Evolutionary conservation across 2,113 vertebrate genomes (phyloP), one percentile per base, ranked within the genome.

Genomic region (Cariama cristata): DNA sequence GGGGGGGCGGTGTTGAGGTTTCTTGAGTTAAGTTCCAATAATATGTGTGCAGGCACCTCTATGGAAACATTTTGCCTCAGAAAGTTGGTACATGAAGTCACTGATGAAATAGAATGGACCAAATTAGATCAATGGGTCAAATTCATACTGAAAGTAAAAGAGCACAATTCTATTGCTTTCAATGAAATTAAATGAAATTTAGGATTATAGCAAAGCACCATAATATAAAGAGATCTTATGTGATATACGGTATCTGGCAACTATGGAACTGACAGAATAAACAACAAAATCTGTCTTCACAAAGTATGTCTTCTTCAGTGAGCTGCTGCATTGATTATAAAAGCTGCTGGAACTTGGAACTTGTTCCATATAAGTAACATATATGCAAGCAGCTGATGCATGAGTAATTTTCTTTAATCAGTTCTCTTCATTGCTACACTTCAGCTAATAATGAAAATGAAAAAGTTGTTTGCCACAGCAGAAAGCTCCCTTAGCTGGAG

Each of bases 331-430:
- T 5, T 69, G 68, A 94, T 90, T 88, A 71, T 38, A 81, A 93
- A 90, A 94, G n/a, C 68, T 90, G 52, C 19, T 80, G 49, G 67
- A 93, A 95, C 47, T 68, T 92, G 45, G 56, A 79, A 58, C 35
- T 71, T 68, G 26, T 59, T 88, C 55, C 27, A 40, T 75, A 4
- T 28, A 76, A 76, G 68, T 52, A 84, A 53, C 47, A 50, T 24
- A 89, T 45, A 86, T 53, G 15, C 69, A 92, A 77, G 55, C 55
- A 93, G 56, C 19, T 68, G 89, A 96, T 44, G 67, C 1, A 1
- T 47, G 93, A 77, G 55, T 86, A 88, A 94, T 97, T 84, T 95
- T 60, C 47, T 96, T 91, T 77, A 97, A 97, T 95, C n/a, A 27
- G 44, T 69, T 90, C 30, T 81, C 74, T 87, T 73, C 73, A 72